Conservation (phyloP, 2,888 invertebrate genomes). For the Tribolium freemani region DNA sequence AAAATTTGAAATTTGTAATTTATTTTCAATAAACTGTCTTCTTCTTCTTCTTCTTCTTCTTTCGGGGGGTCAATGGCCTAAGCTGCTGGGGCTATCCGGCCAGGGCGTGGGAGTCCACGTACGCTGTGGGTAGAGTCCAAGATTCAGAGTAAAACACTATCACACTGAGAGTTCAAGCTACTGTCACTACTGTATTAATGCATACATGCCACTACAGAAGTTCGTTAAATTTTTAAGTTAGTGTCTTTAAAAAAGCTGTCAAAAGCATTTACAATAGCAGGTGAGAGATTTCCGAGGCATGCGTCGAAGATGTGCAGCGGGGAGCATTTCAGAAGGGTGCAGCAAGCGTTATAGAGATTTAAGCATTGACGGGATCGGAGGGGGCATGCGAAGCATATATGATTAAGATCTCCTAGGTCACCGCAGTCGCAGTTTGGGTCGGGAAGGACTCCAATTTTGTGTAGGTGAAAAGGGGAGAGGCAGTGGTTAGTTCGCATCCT, state of each 20-base stretch:
- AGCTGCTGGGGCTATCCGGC: not conserved
- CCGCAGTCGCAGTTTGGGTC: not conserved
- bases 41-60: not conserved
- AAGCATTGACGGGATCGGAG: not conserved
- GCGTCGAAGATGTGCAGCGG: not conserved
- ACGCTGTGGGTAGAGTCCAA: not conserved
- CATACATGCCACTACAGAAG: too few relatives aligned
- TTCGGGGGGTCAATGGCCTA: not conserved
- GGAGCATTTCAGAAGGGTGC: not conserved
- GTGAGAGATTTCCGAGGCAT: not conserved
- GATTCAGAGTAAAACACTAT: too few relatives aligned
- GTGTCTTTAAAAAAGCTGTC: not conserved
- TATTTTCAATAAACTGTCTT: too few relatives aligned
- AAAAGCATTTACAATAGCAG: not conserved
- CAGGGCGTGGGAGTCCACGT: not conserved
- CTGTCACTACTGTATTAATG: not conserved
- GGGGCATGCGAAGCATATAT: not conserved
- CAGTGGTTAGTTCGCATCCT: not conserved
- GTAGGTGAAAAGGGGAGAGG: not conserved
- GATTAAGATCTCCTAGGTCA: not conserved
- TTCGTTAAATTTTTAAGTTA: too few relatives aligned
- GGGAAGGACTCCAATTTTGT: not conserved
- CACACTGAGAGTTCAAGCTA: not conserved
- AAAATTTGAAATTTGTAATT: too few relatives aligned
- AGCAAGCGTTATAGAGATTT: not conserved